phyloP scores from a whole-genome alignment of 2,797 vertebrate genomes.

The Linurgus olivaceus region DNA sequence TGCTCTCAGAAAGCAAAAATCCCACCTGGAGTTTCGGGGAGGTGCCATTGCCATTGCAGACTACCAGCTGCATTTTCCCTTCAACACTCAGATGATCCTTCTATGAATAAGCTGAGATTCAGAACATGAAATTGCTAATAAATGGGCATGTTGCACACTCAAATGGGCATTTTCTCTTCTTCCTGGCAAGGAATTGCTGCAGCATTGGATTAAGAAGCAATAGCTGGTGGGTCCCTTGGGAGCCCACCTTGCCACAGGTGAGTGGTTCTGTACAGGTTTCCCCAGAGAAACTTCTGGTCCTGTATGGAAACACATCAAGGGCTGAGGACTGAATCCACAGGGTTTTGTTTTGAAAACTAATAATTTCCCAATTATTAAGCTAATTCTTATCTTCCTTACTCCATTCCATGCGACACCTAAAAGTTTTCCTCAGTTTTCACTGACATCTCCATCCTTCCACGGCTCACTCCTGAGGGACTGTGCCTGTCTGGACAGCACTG shows the following conservation, averaged over 20 bases:
- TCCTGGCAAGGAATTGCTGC: neutral
- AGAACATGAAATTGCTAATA: neutral
- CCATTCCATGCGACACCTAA: accelerated
- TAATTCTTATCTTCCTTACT: neutral
- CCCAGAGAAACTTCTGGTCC: too few relatives aligned
- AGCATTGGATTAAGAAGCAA: neutral
- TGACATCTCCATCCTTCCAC: neutral
- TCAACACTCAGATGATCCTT: neutral
- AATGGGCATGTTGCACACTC: neutral
- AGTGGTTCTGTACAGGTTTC: too few relatives aligned
- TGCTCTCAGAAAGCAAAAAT: neutral
- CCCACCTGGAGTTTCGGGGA: neutral
- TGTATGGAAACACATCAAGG: too few relatives aligned
- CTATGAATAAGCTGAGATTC: neutral
- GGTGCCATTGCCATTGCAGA: neutral
- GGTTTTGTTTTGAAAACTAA: too few relatives aligned
- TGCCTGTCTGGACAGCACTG: neutral
- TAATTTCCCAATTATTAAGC: neutral
- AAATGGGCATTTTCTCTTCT: neutral
- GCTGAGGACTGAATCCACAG: too few relatives aligned
- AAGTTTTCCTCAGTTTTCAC: neutral
- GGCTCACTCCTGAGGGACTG: neutral
- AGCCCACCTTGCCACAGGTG: too few relatives aligned
- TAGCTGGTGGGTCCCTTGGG: too few relatives aligned
- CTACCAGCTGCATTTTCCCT: neutral